Percentiles rank a stretch among this genome's conserved stretches.
Conservation (phyloP, 30 jellyfish, hydroid and myxozoan genomes). For the Catostylus mosaicus region DNA sequence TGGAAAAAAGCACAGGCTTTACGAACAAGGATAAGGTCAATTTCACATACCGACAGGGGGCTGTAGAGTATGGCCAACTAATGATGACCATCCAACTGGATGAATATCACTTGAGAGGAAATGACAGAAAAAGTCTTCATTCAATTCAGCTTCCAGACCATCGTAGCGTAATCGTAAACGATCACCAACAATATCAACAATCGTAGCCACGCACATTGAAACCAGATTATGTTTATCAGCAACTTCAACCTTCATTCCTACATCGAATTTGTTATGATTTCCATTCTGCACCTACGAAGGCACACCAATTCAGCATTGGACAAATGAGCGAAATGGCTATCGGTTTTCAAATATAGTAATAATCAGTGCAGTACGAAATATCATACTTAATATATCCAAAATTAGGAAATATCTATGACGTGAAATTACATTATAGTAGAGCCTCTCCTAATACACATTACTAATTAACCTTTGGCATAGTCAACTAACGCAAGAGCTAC, state of each 20-base stretch:
- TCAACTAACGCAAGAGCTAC: no score
- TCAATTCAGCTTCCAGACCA: constrained; percentile 86
- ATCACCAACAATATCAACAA: constrained; percentile 93
- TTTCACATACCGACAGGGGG: constrained; percentile 93
- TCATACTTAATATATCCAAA: no score
- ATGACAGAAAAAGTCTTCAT: constrained; percentile 88
- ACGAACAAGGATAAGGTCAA: no score
- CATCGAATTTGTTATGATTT: constrained; percentile 84
- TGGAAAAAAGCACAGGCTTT: not conserved
- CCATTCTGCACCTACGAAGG: constrained; percentile 76
- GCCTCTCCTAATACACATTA: no score
- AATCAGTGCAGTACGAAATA: no score
- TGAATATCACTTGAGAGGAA: constrained; percentile 90
- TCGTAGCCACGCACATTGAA: constrained; percentile 98
- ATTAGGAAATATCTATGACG: no score
- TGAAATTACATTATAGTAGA: no score
- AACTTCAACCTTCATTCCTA: constrained; percentile 95
- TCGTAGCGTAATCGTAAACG: constrained; percentile 92
- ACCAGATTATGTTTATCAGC: constrained; percentile 82
- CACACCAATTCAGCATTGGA: not conserved
- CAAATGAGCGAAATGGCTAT: no score
- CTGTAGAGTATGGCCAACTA: constrained; percentile 92
- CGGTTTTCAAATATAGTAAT: no score
- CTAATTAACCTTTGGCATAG: no score
- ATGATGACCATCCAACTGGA: constrained; percentile 98